Evolutionary conservation across 2,113 vertebrate species (phyloP).

Genomic region (Azemiops feae): DNA sequence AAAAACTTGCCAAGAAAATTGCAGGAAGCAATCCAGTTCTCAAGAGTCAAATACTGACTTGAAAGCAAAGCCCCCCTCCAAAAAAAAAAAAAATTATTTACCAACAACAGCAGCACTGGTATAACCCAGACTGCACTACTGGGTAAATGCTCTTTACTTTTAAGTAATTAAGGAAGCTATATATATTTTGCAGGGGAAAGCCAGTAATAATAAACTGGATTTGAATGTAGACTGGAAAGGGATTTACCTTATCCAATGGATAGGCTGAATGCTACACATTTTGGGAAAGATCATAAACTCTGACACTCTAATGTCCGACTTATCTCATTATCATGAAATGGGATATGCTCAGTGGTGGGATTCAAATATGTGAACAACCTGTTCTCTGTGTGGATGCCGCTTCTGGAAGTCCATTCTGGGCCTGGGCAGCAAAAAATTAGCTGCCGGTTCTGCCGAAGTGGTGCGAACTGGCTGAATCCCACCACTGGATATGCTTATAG

Average conservation of each 20-base stretch:
- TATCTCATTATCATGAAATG: conserved; percentile 38
- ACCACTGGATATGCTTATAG: conserved; percentile 11
- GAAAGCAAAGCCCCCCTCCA: too few relatives aligned
- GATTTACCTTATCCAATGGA: background rate
- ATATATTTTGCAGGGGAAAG: background rate
- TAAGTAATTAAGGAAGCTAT: background rate
- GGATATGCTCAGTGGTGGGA: too few relatives aligned
- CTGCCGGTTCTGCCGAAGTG: too few relatives aligned
- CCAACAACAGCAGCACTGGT: background rate
- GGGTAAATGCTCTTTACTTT: background rate
- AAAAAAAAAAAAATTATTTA: background rate
- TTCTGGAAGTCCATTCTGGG: too few relatives aligned
- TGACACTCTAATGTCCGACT: background rate
- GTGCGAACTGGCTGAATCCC: too few relatives aligned
- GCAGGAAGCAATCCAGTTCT: background rate
- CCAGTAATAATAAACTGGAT: background rate
- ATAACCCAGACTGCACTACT: background rate
- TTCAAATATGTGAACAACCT: too few relatives aligned
- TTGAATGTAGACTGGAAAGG: background rate
- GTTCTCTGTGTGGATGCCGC: too few relatives aligned
- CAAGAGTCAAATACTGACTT: background rate
- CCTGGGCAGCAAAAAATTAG: too few relatives aligned
- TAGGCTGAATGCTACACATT: background rate
- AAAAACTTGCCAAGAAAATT: background rate
- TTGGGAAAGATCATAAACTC: background rate